These are phyloP conservation scores for Aythya baeri DNA, from an alignment of 2,113 vertebrate species.

Conservation along the genomic window DNA sequence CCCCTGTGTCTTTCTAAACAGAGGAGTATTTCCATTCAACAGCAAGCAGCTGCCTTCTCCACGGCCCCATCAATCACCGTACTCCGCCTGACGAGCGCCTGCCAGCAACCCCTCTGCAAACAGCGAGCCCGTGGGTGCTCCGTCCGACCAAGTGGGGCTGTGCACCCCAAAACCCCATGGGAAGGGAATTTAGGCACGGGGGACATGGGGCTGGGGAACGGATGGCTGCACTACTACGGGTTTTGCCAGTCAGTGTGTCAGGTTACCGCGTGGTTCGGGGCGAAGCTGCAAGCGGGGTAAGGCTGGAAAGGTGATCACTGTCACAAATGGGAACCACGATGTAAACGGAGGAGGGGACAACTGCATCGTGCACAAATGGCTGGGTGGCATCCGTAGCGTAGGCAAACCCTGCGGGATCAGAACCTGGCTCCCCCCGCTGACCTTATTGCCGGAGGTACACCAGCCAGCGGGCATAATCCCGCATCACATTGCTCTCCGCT, in stretches of 20 bases:
- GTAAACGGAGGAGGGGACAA: background rate
- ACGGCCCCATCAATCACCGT: background rate
- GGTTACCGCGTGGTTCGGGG: background rate
- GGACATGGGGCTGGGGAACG: rapidly evolving
- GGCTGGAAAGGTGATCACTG: slow-evolving; percentile 2
- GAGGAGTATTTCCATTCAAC: background rate
- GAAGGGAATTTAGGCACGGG: background rate
- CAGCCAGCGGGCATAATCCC: slow-evolving; percentile 10
- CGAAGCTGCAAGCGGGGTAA: background rate
- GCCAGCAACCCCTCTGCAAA: rapidly evolving
- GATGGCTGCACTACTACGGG: background rate
- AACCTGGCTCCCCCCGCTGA: background rate
- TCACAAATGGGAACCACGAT: slow-evolving; percentile 38
- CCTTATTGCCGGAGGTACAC: background rate
- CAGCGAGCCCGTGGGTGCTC: rapidly evolving
- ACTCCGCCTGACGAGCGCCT: background rate
- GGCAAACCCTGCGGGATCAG: background rate
- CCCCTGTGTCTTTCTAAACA: background rate
- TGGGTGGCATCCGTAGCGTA: background rate
- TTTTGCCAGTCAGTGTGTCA: slow-evolving; percentile 14
- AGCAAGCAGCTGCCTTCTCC: background rate
- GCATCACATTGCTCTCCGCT: background rate
- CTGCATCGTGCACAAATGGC: background rate
- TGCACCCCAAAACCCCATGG: rapidly evolving
- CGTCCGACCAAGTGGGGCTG: rapidly evolving